A percentile compares a stretch with the other conserved stretches of the same genome.
These are phyloP conservation scores for Emydoidea blandingii DNA, from an alignment of 2,797 vertebrate species.

Conservation along the genomic window DNA sequence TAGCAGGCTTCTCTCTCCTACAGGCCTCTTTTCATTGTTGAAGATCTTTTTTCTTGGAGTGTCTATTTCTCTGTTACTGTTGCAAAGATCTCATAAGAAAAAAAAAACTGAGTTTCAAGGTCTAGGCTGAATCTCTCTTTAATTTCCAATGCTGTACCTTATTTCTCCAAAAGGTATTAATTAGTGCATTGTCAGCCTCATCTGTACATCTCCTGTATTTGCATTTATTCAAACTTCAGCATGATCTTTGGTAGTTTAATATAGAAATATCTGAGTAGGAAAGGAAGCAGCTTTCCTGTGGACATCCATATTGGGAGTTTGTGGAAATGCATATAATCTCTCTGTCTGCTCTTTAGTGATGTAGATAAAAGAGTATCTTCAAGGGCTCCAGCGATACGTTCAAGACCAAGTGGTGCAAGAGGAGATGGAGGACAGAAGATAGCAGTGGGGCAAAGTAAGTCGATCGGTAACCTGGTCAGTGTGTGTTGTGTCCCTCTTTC, in stretches of 20 bases:
- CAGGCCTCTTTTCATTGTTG: constrained; percentile 20
- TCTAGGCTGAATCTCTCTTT: constrained; percentile 36
- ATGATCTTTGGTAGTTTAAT: constrained; percentile 32
- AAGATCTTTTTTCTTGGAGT: not conserved
- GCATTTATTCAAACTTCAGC: constrained; percentile 30
- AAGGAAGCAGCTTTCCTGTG: constrained; percentile 52
- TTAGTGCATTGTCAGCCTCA: constrained; percentile 40
- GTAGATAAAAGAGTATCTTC: not conserved
- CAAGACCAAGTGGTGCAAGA: constrained; percentile 3
- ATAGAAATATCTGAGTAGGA: constrained; percentile 36
- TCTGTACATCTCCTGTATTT: constrained; percentile 47
- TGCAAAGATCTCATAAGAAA: not conserved
- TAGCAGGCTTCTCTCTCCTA: not conserved
- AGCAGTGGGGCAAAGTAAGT: not conserved
- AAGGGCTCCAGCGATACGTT: not conserved
- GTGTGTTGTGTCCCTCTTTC: not conserved
- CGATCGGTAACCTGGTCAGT: not conserved
- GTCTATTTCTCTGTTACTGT: not conserved
- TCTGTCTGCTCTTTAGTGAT: constrained; percentile 41
- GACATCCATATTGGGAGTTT: constrained; percentile 32
- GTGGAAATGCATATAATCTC: constrained; percentile 46
- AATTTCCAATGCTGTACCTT: constrained; percentile 49
- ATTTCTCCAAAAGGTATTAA: constrained; percentile 32
- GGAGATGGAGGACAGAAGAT: not conserved
- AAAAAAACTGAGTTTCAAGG: not conserved